phyloP scores from a whole-genome alignment of 2,113 vertebrate genomes.

The Xyrauchen texanus region DNA sequence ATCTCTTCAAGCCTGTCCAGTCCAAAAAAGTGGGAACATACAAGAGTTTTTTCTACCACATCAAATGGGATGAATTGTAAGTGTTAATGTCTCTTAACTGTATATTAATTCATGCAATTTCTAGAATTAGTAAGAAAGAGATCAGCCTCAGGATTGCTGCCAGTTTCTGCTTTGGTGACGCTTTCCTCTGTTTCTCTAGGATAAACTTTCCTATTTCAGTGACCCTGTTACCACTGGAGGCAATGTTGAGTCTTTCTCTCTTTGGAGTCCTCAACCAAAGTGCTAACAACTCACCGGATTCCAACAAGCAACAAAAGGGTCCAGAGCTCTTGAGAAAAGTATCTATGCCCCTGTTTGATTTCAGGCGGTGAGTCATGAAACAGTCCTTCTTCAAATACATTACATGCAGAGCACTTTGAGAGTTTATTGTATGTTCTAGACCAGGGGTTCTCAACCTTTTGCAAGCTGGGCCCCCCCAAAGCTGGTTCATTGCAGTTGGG shows the following conservation, averaged over 20 bases:
- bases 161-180: neutral
- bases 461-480: no score
- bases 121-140: neutral
- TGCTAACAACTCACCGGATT: constrained; percentile 88
- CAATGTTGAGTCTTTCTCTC: constrained; percentile 85
- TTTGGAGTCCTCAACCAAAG: constrained; percentile 91
- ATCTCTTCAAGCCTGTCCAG: constrained; percentile 95
- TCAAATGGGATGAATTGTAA: constrained; percentile 98
- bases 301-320: constrained; percentile 91
- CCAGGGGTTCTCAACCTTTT: no score
- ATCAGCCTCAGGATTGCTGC: neutral
- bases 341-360: constrained; percentile 92
- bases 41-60: constrained; percentile 95
- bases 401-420: neutral
- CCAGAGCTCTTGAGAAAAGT: constrained; percentile 91
- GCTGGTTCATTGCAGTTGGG: no score
- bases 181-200: constrained; percentile 69
- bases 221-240: constrained; percentile 91
- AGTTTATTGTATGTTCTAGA: neutral
- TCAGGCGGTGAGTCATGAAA: constrained; percentile 78
- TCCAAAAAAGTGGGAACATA: constrained; percentile 96
- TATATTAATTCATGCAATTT: neutral
- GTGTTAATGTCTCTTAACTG: constrained; percentile 58
- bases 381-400: neutral
- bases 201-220: constrained; percentile 95